These are phyloP conservation scores for Sternarchorhynchus goeldii DNA, from an alignment of 2,797 vertebrate genomes.

Conservation along the genomic window DNA sequence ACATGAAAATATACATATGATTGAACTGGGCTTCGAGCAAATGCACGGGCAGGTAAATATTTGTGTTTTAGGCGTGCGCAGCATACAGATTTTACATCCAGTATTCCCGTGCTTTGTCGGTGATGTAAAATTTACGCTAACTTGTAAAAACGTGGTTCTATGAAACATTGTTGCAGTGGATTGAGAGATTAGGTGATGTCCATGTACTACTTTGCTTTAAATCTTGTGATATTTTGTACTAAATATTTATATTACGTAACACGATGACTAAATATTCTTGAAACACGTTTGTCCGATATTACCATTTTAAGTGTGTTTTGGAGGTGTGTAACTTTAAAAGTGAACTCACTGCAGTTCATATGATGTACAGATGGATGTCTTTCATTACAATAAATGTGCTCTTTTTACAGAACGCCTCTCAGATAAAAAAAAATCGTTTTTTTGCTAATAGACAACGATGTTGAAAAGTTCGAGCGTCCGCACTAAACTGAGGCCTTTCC, in stretches of 20 bases:
- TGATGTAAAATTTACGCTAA: slow-evolving; percentile 42
- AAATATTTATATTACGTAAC: slow-evolving; percentile 89
- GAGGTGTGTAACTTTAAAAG: slow-evolving; percentile 66
- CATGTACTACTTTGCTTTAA: slow-evolving; percentile 78
- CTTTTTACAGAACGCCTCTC: slow-evolving; percentile 68
- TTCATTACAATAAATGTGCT: slow-evolving; percentile 75
- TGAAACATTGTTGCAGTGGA: slow-evolving; percentile 63
- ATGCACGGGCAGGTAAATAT: slow-evolving; percentile 49
- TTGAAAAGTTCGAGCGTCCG: neutral
- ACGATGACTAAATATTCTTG: slow-evolving; percentile 57
- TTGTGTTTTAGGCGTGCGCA: slow-evolving; percentile 48
- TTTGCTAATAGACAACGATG: neutral
- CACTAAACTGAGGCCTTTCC: neutral
- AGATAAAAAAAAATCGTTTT: neutral
- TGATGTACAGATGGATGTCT: slow-evolving; percentile 68
- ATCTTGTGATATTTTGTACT: slow-evolving; percentile 89
- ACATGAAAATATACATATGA: slow-evolving; percentile 47
- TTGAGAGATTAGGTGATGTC: slow-evolving; percentile 55
- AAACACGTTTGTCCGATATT: slow-evolving; percentile 58
- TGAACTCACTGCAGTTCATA: slow-evolving; percentile 62
- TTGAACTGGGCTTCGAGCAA: slow-evolving; percentile 32
- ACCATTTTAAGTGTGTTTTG: slow-evolving; percentile 67
- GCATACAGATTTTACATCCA: slow-evolving; percentile 43
- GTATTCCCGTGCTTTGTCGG: slow-evolving; percentile 45
- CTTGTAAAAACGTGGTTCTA: slow-evolving; percentile 59